Percentiles rank a stretch among this genome's conserved stretches.
Conservation (phyloP, 2,113 vertebrate genomes). For the Stercorarius parasiticus region DNA sequence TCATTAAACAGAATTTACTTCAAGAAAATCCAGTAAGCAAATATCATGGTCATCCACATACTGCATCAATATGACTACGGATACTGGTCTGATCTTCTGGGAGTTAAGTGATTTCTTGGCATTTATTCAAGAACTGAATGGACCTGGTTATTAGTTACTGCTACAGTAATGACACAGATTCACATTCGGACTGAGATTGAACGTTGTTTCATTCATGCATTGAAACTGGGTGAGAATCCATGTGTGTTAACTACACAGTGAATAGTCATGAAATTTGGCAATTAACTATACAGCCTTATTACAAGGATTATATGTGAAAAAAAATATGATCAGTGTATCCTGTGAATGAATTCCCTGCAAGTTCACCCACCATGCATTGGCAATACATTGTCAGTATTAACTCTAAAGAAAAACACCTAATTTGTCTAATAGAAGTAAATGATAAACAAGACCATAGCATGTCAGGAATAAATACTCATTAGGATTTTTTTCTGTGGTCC, state of each 20-base stretch:
- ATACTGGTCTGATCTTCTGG: not conserved
- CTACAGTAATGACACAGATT: not conserved
- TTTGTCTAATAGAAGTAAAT: not conserved
- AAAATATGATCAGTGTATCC: not conserved
- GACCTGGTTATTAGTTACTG: not conserved
- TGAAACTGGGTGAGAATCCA: not conserved
- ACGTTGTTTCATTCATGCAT: not conserved
- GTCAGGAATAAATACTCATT: not conserved
- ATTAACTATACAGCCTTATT: not conserved
- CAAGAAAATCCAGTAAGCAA: not conserved
- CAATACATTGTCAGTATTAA: not conserved
- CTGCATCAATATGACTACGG: not conserved
- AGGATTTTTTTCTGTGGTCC: not conserved
- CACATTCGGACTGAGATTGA: not conserved
- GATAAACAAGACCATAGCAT: not conserved
- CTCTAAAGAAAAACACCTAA: not conserved
- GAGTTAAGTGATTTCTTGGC: not conserved
- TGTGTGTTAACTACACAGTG: not conserved
- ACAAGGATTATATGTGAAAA: not conserved
- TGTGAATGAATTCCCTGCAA: not conserved
- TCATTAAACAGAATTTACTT: not conserved
- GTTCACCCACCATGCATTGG: not conserved
- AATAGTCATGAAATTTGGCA: not conserved
- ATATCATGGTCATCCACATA: not conserved
- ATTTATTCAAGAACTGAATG: not conserved